Evolutionary conservation across 1,140 invertebrate species (phyloP).

Genomic region (Caenorhabditis briggsae): DNA sequence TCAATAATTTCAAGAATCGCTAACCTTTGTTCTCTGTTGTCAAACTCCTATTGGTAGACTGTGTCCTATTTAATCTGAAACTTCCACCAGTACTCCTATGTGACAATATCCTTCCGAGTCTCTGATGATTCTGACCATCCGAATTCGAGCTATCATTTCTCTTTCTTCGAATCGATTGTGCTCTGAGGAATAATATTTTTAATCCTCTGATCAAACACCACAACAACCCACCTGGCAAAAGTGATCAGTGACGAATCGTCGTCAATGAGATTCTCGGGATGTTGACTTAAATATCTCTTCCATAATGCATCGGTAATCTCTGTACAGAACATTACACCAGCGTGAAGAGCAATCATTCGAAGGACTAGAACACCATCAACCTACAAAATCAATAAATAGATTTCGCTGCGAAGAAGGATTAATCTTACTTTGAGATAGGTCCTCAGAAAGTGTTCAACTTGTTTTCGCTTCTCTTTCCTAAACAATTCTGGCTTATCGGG

Average conservation of each 20-base stretch:
- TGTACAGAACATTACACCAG: conserved; percentile 78
- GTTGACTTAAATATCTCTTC: conserved; percentile 77
- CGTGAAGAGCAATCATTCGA: conserved; percentile 77
- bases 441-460: conserved; percentile 77
- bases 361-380: conserved; percentile 76
- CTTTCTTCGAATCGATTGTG: conserved; percentile 63
- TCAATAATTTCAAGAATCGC: not conserved
- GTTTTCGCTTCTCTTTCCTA: conserved; percentile 77
- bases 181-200: conserved; percentile 35
- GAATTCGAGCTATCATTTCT: conserved; percentile 44
- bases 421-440: conserved; percentile 76
- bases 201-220: not conserved
- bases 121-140: conserved; percentile 54
- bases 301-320: conserved; percentile 78
- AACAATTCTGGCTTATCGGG: conserved; percentile 77
- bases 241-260: conserved; percentile 77
- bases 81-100: conserved; percentile 64
- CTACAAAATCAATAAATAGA: conserved; percentile 61
- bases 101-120: conserved; percentile 59
- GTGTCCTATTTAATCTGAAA: conserved; percentile 58
- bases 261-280: conserved; percentile 77
- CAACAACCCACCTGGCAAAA: conserved; percentile 73
- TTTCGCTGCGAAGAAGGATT: not conserved
- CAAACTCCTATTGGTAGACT: conserved; percentile 59
- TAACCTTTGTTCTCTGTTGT: conserved; percentile 53